Conservation (phyloP, 2,888 invertebrate genomes). For the Nezara viridula region DNA sequence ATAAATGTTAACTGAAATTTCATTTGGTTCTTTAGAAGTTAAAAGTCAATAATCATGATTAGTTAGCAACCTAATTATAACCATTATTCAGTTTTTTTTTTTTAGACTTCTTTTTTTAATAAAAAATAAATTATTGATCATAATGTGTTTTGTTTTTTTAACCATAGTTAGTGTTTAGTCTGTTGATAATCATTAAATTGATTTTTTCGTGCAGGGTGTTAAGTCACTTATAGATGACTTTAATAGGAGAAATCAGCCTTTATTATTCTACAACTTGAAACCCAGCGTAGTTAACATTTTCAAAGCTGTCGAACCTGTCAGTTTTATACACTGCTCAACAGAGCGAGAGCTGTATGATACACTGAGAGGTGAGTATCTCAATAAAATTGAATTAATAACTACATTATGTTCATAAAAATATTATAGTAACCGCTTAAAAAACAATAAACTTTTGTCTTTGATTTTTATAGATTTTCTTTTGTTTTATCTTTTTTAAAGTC, state of each 20-base stretch:
- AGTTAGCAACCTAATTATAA: not conserved
- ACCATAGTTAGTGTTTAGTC: not conserved
- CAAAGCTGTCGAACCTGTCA: slow-evolving; percentile 74
- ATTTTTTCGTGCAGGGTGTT: slow-evolving; percentile 72
- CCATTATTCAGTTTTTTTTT: not conserved
- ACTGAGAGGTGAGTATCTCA: slow-evolving; percentile 66
- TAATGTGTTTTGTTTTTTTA: not conserved
- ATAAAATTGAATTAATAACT: not conserved
- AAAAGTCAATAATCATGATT: not conserved
- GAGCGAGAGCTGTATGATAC: slow-evolving; percentile 73
- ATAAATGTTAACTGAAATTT: not conserved
- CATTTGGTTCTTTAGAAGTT: not conserved
- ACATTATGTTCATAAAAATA: not conserved
- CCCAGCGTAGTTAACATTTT: slow-evolving; percentile 74
- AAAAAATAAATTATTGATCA: not conserved
- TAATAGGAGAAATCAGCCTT: slow-evolving; percentile 72
- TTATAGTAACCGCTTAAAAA: not conserved
- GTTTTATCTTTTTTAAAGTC: no score
- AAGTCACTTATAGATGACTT: slow-evolving; percentile 75
- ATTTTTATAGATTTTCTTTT: no score
- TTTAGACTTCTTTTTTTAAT: not conserved
- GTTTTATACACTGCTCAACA: slow-evolving; percentile 73
- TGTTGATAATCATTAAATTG: not conserved
- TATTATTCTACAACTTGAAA: slow-evolving; percentile 75
- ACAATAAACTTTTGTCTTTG: not conserved